phyloP scores from a whole-genome alignment of 2,797 vertebrate species.

The Takifugu rubripes region DNA sequence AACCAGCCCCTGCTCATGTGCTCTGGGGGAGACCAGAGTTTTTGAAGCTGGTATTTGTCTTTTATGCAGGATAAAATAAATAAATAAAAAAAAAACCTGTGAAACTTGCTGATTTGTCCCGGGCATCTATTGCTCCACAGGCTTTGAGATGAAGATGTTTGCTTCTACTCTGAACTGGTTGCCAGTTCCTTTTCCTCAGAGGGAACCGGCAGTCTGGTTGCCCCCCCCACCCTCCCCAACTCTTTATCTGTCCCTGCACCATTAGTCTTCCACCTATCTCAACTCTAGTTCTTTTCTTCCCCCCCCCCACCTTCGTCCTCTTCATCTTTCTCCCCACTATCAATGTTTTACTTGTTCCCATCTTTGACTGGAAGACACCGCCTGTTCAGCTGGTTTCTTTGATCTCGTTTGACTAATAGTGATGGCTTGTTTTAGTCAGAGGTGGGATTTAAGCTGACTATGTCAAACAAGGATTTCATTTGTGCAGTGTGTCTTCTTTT shows the following conservation, averaged over 20 bases:
- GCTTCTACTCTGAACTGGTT: constrained; percentile 57
- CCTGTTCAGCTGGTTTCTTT: constrained; percentile 54
- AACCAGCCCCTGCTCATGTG: constrained; percentile 54
- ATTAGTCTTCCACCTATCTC: constrained; percentile 2
- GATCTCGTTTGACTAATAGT: constrained; percentile 71
- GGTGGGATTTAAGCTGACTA: constrained; percentile 53
- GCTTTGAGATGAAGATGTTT: constrained; percentile 59
- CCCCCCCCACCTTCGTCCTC: constrained; percentile 1
- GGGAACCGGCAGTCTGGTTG: constrained; percentile 38
- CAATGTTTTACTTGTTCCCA: constrained; percentile 5
- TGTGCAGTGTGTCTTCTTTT: constrained; percentile 40
- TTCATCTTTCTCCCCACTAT: background rate
- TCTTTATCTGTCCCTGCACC: constrained; percentile 25
- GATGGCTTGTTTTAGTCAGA: constrained; percentile 68
- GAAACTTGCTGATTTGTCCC: constrained; percentile 60
- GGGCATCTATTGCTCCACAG: constrained; percentile 59
- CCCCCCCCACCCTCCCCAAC: constrained; percentile 9
- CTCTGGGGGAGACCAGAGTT: constrained; percentile 59
- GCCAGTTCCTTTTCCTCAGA: constrained; percentile 57
- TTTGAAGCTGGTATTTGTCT: constrained; percentile 63
- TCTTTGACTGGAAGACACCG: background rate
- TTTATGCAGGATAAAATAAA: constrained; percentile 32
- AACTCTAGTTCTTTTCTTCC: constrained; percentile 12
- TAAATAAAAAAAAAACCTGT: constrained; percentile 35
- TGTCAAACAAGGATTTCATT: constrained; percentile 71